phyloP scores from a whole-genome alignment of 2,888 invertebrate species.

The Drosophila bunnanda region DNA sequence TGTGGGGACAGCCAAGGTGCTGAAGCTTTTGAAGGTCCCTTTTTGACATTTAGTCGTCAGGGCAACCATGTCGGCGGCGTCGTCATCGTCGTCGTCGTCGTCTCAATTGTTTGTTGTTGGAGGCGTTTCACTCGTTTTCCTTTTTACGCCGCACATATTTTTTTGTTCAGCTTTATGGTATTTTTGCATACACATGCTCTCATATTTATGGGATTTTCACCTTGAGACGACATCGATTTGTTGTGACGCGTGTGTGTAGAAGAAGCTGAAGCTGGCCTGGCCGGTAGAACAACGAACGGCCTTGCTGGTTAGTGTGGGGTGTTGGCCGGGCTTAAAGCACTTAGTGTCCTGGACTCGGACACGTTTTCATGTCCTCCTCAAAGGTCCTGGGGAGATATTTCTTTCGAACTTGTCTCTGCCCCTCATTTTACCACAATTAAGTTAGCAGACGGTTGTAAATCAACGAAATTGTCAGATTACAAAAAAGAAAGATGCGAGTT shows the following conservation, averaged over 20 bases:
- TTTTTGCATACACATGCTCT: slow-evolving; percentile 43
- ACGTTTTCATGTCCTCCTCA: slow-evolving; percentile 9
- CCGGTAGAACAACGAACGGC: slow-evolving; percentile 42
- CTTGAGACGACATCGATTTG: slow-evolving; percentile 78
- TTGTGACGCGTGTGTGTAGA: slow-evolving; percentile 59
- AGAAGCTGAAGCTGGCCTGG: slow-evolving; percentile 11
- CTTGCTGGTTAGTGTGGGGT: slow-evolving; percentile 21
- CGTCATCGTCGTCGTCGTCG: slow-evolving; percentile 53
- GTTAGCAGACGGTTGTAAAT: slow-evolving; percentile 64
- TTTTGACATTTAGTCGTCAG: slow-evolving; percentile 53
- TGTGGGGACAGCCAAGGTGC: slow-evolving; percentile 12
- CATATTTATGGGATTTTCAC: slow-evolving; percentile 66
- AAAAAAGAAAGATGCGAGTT: slow-evolving; percentile 44
- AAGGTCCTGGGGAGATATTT: slow-evolving; percentile 16
- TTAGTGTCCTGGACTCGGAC: slow-evolving; percentile 18
- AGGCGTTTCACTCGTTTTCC: slow-evolving; percentile 42
- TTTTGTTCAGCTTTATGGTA: slow-evolving; percentile 36
- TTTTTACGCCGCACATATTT: slow-evolving; percentile 35
- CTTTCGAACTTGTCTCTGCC: background rate
- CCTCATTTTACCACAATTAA: slow-evolving; percentile 1
- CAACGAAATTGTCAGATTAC: slow-evolving; percentile 61
- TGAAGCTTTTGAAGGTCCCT: slow-evolving; percentile 73
- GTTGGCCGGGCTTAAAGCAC: slow-evolving; percentile 19
- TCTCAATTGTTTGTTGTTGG: slow-evolving; percentile 38
- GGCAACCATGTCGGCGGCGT: slow-evolving; percentile 58